Evolutionary conservation across 2,797 vertebrate species (phyloP).

Genomic region (Eurystomus glaucurus): DNA sequence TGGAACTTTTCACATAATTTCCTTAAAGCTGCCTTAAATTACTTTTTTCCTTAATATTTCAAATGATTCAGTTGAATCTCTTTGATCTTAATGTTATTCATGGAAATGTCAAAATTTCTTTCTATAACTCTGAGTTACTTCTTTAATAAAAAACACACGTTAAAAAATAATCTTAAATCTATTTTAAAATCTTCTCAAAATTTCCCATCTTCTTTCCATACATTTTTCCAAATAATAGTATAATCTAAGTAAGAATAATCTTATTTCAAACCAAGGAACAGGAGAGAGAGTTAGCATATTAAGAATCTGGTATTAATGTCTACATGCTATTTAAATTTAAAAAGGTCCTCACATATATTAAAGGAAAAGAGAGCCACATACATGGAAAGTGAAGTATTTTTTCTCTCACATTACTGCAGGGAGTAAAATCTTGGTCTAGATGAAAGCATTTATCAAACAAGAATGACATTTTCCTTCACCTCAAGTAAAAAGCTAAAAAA

Average conservation of each 20-base stretch:
- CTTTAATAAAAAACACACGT: background rate
- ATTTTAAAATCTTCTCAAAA: background rate
- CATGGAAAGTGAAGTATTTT: background rate
- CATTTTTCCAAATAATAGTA: background rate
- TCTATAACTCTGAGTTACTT: background rate
- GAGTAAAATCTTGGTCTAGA: background rate
- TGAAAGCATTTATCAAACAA: background rate
- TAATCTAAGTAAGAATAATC: background rate
- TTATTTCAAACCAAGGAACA: background rate
- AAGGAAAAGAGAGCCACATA: background rate
- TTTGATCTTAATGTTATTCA: background rate
- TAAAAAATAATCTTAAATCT: background rate
- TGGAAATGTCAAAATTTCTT: background rate
- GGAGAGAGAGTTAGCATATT: background rate
- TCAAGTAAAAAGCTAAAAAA: background rate
- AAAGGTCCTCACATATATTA: background rate
- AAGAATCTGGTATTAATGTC: background rate
- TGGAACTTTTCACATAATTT: background rate
- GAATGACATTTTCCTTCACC: background rate
- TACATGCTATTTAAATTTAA: background rate
- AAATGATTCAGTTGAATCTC: background rate
- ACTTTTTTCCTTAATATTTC: background rate
- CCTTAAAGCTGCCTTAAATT: background rate
- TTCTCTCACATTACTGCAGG: background rate
- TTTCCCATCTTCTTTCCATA: background rate